Conservation (phyloP, 1,140 invertebrate species). For the Littorina saxatilis region DNA sequence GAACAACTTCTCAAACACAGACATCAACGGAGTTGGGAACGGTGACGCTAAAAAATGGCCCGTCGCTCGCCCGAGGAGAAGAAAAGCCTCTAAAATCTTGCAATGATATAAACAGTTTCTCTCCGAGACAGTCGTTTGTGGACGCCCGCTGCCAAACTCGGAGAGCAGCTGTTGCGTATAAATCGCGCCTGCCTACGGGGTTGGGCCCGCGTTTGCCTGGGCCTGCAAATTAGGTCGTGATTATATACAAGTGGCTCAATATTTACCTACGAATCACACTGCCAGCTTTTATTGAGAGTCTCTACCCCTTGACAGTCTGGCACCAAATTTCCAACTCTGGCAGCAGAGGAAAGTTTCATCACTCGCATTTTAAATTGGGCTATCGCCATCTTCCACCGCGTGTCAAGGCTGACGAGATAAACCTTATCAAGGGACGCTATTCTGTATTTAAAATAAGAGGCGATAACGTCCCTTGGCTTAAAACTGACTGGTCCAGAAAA, state of each 20-base stretch:
- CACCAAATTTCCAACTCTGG: not conserved
- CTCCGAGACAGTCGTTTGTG: constrained; percentile 15
- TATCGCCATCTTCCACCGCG: not conserved
- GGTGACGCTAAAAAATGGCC: constrained; percentile 14
- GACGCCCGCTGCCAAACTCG: constrained; percentile 23
- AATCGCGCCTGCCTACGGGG: not conserved
- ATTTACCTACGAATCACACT: constrained; percentile 20
- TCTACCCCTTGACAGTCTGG: no score
- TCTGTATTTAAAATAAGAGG: not conserved
- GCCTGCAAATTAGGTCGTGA: constrained; percentile 14
- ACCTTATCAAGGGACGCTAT: constrained; percentile 7
- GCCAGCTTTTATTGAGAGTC: not conserved
- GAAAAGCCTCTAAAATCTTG: not conserved
- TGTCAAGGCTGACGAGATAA: constrained; percentile 21
- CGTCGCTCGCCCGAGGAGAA: constrained; percentile 5
- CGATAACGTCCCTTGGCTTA: constrained; percentile 4
- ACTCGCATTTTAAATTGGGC: constrained; percentile 19
- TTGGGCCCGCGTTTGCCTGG: not conserved
- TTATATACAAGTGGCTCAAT: constrained; percentile 30
- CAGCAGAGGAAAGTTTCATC: constrained; percentile 18
- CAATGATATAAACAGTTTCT: constrained; percentile 31
- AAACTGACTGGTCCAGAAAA: not conserved
- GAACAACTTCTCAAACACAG: constrained; percentile 21
- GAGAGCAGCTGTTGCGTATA: constrained; percentile 24
- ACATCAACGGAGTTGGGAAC: not conserved